Conservation (phyloP, 2,797 vertebrate species). For the Acrocephalus scirpaceus region DNA sequence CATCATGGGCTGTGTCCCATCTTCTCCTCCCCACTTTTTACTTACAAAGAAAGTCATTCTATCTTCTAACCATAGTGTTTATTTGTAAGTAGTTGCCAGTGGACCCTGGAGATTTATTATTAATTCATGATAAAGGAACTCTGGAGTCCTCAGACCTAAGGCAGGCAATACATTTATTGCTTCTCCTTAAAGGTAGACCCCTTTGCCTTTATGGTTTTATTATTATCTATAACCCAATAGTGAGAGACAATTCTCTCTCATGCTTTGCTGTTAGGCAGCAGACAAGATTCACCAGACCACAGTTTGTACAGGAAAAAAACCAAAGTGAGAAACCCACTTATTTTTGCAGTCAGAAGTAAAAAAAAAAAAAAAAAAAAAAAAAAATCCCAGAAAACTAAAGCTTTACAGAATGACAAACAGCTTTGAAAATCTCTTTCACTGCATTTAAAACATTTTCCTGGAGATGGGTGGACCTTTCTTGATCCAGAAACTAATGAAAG, state of each 20-base stretch:
- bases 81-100: neutral
- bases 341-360: neutral
- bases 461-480: constrained; percentile 21
- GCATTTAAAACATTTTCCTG: constrained; percentile 13
- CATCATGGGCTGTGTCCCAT: neutral
- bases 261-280: neutral
- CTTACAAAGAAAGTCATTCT: neutral
- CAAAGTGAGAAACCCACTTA: neutral
- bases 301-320: neutral
- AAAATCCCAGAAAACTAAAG: neutral
- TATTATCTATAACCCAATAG: neutral
- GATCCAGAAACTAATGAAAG: constrained; percentile 64
- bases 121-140: constrained; percentile 6
- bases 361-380: neutral
- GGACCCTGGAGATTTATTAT: neutral
- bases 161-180: neutral
- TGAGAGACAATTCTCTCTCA: neutral
- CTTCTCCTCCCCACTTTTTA: neutral
- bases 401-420: neutral
- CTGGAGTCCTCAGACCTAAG: neutral
- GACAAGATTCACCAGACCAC: constrained; percentile 26
- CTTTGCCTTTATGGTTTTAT: neutral
- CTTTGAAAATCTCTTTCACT: constrained; percentile 19
- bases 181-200: constrained; percentile 24
- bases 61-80: neutral